Conservation (phyloP, 2,797 vertebrate species). For the Allobates femoralis region DNA sequence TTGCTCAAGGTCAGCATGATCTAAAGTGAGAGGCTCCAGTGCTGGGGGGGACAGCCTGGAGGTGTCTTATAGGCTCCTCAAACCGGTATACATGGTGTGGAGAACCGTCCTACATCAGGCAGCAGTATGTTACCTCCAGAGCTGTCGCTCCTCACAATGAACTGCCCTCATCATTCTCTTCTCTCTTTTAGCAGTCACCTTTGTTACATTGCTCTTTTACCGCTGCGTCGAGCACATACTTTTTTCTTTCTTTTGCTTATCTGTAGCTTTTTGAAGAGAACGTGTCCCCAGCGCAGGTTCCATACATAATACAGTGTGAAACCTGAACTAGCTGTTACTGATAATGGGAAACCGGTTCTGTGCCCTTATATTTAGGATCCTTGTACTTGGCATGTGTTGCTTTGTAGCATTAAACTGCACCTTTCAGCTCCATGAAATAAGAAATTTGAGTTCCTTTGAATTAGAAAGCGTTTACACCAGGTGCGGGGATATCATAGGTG, state of each 20-base stretch:
- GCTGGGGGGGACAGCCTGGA: not conserved
- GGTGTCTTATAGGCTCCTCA: not conserved
- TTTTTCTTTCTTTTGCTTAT: not conserved
- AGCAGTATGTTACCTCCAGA: not conserved
- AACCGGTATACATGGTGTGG: not conserved
- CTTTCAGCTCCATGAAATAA: no score
- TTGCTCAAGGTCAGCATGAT: slow-evolving; percentile 91
- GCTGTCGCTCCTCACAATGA: not conserved
- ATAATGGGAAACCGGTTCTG: not conserved
- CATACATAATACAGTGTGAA: no score
- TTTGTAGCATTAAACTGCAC: not conserved
- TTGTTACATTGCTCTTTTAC: not conserved
- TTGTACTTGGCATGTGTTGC: not conserved
- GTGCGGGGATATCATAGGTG: no score
- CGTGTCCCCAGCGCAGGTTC: no score
- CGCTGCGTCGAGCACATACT: not conserved
- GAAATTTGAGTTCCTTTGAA: no score
- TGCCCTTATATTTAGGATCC: no score
- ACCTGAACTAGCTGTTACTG: not conserved
- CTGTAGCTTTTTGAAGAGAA: not conserved
- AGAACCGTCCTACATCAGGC: no score
- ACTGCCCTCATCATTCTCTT: not conserved
- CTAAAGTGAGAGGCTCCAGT: slow-evolving; percentile 82
- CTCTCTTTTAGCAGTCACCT: no score
- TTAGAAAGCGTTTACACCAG: no score